phyloP scores from a whole-genome alignment of 2,113 vertebrate genomes.

The Chlamydotis undulata region DNA sequence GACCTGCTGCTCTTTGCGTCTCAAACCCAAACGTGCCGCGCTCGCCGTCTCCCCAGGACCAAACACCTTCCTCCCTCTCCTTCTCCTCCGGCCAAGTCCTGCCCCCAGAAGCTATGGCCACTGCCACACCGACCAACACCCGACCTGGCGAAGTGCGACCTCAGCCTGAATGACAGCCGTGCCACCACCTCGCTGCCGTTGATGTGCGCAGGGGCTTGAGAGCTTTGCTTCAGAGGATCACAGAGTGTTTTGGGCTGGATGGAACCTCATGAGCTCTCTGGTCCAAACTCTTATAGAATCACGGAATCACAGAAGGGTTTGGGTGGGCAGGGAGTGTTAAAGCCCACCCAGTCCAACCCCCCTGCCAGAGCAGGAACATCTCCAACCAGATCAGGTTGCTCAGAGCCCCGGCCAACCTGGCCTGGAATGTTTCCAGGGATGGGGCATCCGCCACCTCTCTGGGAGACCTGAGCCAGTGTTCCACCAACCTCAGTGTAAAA shows the following conservation, averaged over 20 bases:
- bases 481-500: no score
- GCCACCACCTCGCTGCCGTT: not conserved
- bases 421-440: no score
- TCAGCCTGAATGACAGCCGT: accelerated
- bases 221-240: not conserved
- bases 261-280: not conserved
- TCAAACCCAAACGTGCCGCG: accelerated
- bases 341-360: no score
- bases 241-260: not conserved
- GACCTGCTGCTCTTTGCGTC: not conserved
- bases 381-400: no score
- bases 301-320: no score
- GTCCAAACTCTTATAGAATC: not conserved
- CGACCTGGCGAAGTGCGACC: not conserved
- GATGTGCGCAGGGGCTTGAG: not conserved
- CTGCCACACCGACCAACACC: not conserved
- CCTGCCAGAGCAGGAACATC: no score
- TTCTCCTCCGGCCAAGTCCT: not conserved
- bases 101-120: not conserved
- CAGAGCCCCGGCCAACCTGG: no score
- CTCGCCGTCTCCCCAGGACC: accelerated
- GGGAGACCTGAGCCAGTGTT: no score
- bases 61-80: not conserved
- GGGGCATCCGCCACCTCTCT: no score
- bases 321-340: no score